Conservation (phyloP, 92 coral and sea anemone species). For the Blastomussa wellsi region DNA sequence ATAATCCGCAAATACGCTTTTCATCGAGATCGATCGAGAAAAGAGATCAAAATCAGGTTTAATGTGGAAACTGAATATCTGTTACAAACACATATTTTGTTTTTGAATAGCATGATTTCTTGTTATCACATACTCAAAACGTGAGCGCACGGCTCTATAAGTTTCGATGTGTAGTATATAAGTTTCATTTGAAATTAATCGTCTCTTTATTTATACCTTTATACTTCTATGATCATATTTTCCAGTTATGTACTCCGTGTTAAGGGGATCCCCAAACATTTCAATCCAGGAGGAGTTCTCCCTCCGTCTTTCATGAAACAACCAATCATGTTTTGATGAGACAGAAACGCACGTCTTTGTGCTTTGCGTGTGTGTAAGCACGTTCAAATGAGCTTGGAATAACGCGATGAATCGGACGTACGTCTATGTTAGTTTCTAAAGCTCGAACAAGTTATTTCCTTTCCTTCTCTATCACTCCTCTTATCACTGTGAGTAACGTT, state of each 20-base stretch:
- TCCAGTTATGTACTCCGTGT: not conserved
- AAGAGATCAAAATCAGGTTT: not conserved
- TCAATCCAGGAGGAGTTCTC: not conserved
- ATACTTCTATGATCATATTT: not conserved
- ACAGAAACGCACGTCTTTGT: not conserved
- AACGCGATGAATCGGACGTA: not conserved
- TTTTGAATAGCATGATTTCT: too few species aligned
- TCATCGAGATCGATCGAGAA: not conserved
- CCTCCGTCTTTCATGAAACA: not conserved
- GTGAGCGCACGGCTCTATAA: too few species aligned
- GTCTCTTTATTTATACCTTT: not conserved
- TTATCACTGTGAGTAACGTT: constrained; percentile 22
- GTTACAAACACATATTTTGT: too few species aligned
- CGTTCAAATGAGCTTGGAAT: not conserved
- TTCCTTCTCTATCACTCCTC: constrained; percentile 14
- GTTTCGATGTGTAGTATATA: too few species aligned
- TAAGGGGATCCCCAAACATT: not conserved
- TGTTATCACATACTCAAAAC: too few species aligned
- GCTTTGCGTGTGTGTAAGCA: not conserved
- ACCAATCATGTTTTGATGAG: not conserved
- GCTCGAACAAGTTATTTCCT: not conserved
- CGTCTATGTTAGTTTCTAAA: not conserved
- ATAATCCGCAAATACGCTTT: not conserved
- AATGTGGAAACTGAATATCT: too few species aligned
- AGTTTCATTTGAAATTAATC: too few species aligned